A percentile compares a stretch with the other conserved stretches of the same genome.
Evolutionary conservation across 2,888 invertebrate species (phyloP).

Genomic region (Temnothorax rugatulus): DNA sequence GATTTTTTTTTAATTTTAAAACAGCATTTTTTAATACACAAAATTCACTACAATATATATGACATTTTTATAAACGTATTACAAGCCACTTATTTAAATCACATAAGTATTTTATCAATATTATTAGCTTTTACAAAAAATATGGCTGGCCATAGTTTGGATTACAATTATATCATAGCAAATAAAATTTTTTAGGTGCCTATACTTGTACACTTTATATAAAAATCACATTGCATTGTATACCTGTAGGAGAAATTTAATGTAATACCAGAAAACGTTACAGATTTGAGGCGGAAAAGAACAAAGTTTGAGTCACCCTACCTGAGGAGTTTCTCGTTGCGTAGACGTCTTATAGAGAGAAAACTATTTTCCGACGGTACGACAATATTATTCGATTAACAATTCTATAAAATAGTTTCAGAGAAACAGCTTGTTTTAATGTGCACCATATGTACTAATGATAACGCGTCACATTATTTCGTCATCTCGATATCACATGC

Average conservation of each 20-base stretch:
- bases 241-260: constrained; percentile 47
- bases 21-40: constrained; percentile 19
- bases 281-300: constrained; percentile 84
- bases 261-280: constrained; percentile 73
- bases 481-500: constrained; percentile 42
- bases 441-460: constrained; percentile 66
- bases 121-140: constrained; percentile 23
- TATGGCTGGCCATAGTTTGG: not conserved
- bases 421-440: constrained; percentile 67
- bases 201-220: constrained; percentile 2
- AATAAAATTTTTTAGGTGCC: constrained; percentile 24
- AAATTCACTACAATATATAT: constrained; percentile 3
- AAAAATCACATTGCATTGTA: constrained; percentile 27
- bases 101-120: constrained; percentile 20
- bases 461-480: constrained; percentile 45
- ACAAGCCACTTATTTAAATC: not conserved
- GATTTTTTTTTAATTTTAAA: not conserved
- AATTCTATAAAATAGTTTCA: constrained; percentile 66
- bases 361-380: constrained; percentile 83
- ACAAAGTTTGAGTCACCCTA: constrained; percentile 83
- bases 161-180: constrained; percentile 16
- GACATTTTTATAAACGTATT: constrained; percentile 4
- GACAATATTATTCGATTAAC: constrained; percentile 73
- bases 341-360: constrained; percentile 83
- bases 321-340: constrained; percentile 82